Evolutionary conservation across 2,113 vertebrate genomes (phyloP).

Genomic region (Acanthochromis polyacanthus): DNA sequence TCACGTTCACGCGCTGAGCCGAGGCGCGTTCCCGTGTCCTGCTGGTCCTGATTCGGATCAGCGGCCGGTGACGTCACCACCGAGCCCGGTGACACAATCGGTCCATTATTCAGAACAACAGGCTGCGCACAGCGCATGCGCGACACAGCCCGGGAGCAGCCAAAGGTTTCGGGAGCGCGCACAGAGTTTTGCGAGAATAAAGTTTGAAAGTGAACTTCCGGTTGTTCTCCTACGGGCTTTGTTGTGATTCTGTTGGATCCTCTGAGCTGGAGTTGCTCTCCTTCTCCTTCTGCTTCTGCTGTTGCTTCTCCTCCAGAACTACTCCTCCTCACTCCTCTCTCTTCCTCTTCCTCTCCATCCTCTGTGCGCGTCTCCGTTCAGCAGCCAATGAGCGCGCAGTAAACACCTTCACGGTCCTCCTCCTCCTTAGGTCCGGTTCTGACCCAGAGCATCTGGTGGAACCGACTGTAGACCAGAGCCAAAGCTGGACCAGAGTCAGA

Average conservation of each 20-base stretch:
- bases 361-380: neutral
- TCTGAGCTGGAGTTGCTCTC: neutral
- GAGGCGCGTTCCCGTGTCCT: conserved; percentile 14
- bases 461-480: too few relatives aligned
- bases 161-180: conserved; percentile 8
- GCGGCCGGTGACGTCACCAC: conserved; percentile 38
- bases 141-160: neutral
- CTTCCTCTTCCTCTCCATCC: conserved; percentile 4
- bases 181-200: neutral
- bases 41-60: neutral
- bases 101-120: conserved; percentile 3
- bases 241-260: neutral
- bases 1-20: conserved; percentile 29
- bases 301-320: neutral
- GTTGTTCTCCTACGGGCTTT: too few relatives aligned
- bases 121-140: conserved; percentile 31
- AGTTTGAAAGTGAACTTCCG: neutral
- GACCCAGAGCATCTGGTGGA: neutral
- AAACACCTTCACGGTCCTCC: neutral
- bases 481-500: too few relatives aligned
- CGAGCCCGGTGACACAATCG: conserved; percentile 27
- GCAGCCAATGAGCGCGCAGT: neutral
- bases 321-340: neutral
- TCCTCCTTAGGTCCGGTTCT: neutral
- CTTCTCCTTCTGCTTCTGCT: neutral